Evolutionary conservation across 2,797 vertebrate species (phyloP).

Genomic region (Catharus ustulatus): DNA sequence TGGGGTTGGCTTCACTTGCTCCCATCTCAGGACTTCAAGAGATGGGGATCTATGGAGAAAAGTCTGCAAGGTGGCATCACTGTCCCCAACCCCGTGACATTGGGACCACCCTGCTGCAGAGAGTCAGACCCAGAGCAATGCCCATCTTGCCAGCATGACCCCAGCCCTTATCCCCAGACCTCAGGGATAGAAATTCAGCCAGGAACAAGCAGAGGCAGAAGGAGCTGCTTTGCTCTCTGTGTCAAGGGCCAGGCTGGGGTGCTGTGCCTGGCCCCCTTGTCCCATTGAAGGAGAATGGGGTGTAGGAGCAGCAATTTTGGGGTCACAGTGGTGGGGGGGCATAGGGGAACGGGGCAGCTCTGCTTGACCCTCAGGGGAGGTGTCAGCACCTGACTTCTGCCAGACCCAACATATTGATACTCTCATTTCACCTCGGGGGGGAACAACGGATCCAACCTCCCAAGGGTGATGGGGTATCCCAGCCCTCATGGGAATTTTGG

Average conservation of each 20-base stretch:
- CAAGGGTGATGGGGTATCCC: background rate
- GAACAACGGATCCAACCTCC: too few species aligned
- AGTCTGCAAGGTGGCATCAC: background rate
- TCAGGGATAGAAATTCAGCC: background rate
- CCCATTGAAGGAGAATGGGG: background rate
- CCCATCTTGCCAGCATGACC: background rate
- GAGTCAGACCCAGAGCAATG: fast-evolving
- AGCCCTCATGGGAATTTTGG: background rate
- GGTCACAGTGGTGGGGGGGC: background rate
- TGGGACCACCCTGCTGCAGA: fast-evolving
- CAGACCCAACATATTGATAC: background rate
- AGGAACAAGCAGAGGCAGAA: background rate
- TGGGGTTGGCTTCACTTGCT: background rate
- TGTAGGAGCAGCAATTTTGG: background rate
- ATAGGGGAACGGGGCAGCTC: background rate
- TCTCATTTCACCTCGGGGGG: background rate
- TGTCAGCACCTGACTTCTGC: fast-evolving
- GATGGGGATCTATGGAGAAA: background rate
- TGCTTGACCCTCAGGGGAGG: background rate
- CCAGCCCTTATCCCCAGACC: background rate
- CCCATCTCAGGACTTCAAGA: background rate
- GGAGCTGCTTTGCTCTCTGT: background rate
- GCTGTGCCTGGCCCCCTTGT: background rate
- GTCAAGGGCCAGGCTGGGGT: background rate
- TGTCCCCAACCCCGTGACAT: background rate